These are phyloP conservation scores for Chaunax sp. DNA, from an alignment of 2,797 vertebrate species.

Conservation along the genomic window DNA sequence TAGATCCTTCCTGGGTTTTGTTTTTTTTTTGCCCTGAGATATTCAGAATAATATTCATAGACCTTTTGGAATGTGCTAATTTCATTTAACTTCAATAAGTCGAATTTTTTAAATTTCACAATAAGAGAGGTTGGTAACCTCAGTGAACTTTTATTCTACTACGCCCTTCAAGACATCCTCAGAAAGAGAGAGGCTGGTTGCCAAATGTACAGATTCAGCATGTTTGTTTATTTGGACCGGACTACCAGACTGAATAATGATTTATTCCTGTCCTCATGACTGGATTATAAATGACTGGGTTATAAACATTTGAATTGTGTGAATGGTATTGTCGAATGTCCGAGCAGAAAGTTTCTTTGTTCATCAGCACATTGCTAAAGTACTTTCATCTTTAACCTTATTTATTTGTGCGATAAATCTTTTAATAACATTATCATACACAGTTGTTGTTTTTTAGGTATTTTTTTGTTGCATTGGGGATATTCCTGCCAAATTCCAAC, in stretches of 20 bases:
- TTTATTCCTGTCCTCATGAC: constrained; percentile 6
- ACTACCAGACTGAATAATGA: constrained; percentile 3
- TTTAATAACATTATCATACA: constrained; percentile 13
- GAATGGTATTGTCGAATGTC: constrained; percentile 17
- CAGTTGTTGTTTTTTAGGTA: constrained; percentile 1
- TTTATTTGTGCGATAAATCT: constrained; percentile 61
- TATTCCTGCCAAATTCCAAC: constrained; percentile 22
- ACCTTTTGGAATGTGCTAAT: constrained; percentile 2
- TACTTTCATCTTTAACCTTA: constrained; percentile 44
- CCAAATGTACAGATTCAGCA: constrained; percentile 15
- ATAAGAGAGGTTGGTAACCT: not conserved
- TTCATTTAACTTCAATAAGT: constrained; percentile 6
- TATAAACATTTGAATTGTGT: constrained; percentile 25
- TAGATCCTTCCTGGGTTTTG: constrained; percentile 25
- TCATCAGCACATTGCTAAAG: constrained; percentile 9
- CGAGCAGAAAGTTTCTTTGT: constrained; percentile 12
- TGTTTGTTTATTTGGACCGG: constrained; percentile 33
- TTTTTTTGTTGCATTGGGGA: constrained; percentile 27
- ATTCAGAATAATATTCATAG: constrained; percentile 1
- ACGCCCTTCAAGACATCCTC: constrained; percentile 17
- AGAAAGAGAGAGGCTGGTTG: constrained; percentile 40
- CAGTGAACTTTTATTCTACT: not conserved
- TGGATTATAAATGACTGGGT: constrained; percentile 4
- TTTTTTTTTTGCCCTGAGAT: constrained; percentile 27
- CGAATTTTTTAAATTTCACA: not conserved